Evolutionary conservation across 2,113 vertebrate genomes (phyloP).

Genomic region (Crotophaga sulcirostris): DNA sequence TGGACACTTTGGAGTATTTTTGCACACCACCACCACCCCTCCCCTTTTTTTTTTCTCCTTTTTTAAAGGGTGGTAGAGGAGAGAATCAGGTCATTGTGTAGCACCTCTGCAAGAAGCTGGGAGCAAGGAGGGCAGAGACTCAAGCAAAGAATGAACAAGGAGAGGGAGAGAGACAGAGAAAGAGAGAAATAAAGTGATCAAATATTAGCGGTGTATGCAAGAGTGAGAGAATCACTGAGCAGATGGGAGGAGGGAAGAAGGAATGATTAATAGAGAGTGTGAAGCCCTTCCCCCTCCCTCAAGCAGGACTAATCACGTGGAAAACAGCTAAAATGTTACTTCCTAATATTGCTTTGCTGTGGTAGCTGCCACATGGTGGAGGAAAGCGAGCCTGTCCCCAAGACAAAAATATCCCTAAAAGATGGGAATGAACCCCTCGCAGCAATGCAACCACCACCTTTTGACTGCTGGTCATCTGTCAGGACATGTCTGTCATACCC

Average conservation of each 20-base stretch:
- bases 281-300: slow-evolving; percentile 51
- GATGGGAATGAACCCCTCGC: neutral
- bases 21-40: no score
- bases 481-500: neutral
- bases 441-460: neutral
- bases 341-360: slow-evolving; percentile 50
- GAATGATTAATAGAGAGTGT: slow-evolving; percentile 57
- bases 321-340: slow-evolving; percentile 57
- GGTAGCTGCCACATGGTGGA: neutral
- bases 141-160: neutral
- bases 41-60: no score
- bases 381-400: neutral
- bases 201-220: neutral
- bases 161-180: neutral
- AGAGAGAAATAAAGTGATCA: slow-evolving; percentile 7
- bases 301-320: slow-evolving; percentile 48
- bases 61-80: neutral
- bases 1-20: neutral
- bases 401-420: neutral
- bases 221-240: slow-evolving; percentile 7
- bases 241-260: slow-evolving; percentile 61
- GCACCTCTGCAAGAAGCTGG: neutral
- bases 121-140: neutral
- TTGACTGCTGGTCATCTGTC: neutral
- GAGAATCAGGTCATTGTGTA: neutral